Evolutionary conservation across 1,140 invertebrate species (phyloP), one percentile per base, ranked within the genome.

Genomic region (Drosophila kurseongensis): DNA sequence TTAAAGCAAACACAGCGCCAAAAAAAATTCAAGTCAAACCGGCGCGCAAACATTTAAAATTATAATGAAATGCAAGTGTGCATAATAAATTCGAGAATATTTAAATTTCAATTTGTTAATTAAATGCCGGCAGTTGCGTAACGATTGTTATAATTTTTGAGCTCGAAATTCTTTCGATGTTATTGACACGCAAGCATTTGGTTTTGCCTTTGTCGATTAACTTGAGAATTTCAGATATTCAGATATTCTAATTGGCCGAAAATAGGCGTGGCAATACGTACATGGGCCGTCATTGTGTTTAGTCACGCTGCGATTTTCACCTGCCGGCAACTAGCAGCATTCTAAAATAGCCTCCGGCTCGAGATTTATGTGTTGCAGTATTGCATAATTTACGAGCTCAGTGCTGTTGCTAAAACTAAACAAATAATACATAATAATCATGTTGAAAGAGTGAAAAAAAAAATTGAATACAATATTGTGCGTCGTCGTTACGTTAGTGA

Each of bases 81-180:
- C 50, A 75, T 61, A 58, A 74, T 68, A 80, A 79, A 80, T 63
- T 69, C 68, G 18, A 36, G 18, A 58, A 72, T 56, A 71, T 71
- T 68, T 32, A 57, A 77, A 62, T 61, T 62, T 48, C 57, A 66
- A 81, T 83, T 74, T 67, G 65, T 66, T 68, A 74, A 74, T 57
- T 69, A 78, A 85, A 80, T 71, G 65, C 83, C 83, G 69, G 75
- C 83, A 88, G 76, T 86, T 86, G 85, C 69, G 69, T 86, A 84
- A 84, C 59, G 56, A 75, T 75, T 73, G 55, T 65, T 56, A 45
- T 40, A 65, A 52, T 14, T 75, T 58, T 58, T 72, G 32, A 45
- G 9, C 18, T 14, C 51, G 40, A 78, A 58, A 69, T 78, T 71
- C 57, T 55, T 51, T 51, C 56, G 42, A 78, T 78, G 74, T 77